These are phyloP conservation scores for Cirrhinus mrigala DNA, from an alignment of 2,797 vertebrate genomes.

Conservation along the genomic window DNA sequence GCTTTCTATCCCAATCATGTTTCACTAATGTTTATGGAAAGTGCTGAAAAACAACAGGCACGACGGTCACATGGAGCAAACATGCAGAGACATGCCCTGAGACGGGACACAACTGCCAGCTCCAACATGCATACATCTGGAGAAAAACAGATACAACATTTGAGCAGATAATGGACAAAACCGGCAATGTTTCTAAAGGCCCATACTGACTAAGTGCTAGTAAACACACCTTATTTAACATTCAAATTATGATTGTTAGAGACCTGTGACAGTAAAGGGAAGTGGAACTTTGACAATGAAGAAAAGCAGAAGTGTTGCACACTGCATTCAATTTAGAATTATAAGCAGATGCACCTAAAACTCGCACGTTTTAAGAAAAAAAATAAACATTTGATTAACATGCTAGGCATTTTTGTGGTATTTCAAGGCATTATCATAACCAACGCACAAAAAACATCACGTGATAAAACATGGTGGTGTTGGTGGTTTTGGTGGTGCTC, in stretches of 20 bases:
- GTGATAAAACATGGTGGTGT: background rate
- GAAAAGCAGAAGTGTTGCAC: background rate
- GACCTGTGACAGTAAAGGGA: background rate
- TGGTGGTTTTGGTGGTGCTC: background rate
- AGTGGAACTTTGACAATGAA: background rate
- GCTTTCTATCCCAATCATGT: background rate
- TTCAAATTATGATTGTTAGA: background rate
- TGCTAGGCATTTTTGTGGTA: background rate
- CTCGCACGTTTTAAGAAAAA: background rate
- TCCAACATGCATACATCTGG: background rate
- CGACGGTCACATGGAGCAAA: background rate
- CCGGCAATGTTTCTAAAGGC: background rate
- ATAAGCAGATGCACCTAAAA: background rate
- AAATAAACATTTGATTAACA: background rate
- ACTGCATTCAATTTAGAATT: background rate
- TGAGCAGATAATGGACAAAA: background rate
- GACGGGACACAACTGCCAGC: background rate
- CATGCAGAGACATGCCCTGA: constrained; percentile 17
- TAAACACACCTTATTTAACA: background rate
- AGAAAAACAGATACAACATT: background rate
- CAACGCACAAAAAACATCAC: background rate
- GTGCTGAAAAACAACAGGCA: background rate
- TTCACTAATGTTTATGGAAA: background rate
- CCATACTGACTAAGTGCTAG: background rate
- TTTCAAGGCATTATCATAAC: background rate